These are phyloP conservation scores for Zaprionus lachaisei DNA, from an alignment of 1,140 invertebrate genomes.

Conservation along the genomic window DNA sequence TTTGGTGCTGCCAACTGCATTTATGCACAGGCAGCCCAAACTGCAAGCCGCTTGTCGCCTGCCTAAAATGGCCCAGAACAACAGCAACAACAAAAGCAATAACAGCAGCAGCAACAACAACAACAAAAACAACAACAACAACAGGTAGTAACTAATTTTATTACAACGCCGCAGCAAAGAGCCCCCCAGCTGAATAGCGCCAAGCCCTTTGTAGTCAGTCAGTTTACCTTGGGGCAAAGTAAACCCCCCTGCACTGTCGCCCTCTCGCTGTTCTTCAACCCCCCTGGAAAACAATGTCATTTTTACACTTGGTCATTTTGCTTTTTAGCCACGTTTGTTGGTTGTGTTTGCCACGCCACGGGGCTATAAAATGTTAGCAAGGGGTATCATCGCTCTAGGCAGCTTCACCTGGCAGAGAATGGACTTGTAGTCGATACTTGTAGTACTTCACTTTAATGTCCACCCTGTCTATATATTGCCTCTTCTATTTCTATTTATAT, in stretches of 20 bases:
- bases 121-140: constrained; percentile 17
- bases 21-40: constrained; percentile 55
- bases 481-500: no score
- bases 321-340: constrained; percentile 37
- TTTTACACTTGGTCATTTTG: constrained; percentile 79
- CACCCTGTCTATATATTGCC: background rate
- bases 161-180: constrained; percentile 69
- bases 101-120: constrained; percentile 28
- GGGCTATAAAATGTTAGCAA: background rate
- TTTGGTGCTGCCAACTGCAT: constrained; percentile 69
- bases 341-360: background rate
- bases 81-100: constrained; percentile 26
- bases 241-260: background rate
- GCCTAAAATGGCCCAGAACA: constrained; percentile 44
- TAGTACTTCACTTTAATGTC: background rate
- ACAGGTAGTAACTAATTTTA: constrained; percentile 60
- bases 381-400: background rate
- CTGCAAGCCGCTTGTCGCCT: constrained; percentile 17
- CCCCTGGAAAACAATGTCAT: constrained; percentile 69
- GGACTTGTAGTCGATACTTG: background rate
- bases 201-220: constrained; percentile 7
- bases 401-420: background rate
- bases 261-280: background rate
- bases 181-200: constrained; percentile 60
- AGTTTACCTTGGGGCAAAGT: constrained; percentile 1